Conservation (phyloP, 2,888 invertebrate species). For the Cotesia congregata region DNA sequence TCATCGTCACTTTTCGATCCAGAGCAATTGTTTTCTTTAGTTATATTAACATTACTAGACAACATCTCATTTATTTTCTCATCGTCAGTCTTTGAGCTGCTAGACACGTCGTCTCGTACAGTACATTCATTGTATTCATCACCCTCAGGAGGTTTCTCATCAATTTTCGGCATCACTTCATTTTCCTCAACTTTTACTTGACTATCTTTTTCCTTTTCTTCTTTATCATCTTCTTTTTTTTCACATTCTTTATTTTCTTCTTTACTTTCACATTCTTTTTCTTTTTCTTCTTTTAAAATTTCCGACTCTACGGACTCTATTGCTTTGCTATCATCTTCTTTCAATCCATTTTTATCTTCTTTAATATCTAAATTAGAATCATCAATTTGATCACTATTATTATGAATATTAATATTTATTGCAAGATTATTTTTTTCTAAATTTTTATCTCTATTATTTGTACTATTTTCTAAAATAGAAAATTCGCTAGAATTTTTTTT, state of each 20-base stretch:
- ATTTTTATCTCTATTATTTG: background rate
- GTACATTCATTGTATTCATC: constrained; percentile 32
- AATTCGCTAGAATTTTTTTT: constrained; percentile 6
- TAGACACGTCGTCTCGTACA: constrained; percentile 46
- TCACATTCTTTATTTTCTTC: too few relatives aligned
- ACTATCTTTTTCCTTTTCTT: background rate
- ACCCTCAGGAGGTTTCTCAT: constrained; percentile 27
- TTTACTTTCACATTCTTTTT: too few relatives aligned
- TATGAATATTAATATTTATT: background rate
- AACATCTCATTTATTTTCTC: constrained; percentile 59
- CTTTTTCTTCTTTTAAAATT: too few relatives aligned
- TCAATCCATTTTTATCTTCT: background rate
- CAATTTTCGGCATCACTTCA: constrained; percentile 8
- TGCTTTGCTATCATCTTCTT: background rate
- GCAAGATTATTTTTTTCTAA: background rate
- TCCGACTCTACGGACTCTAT: too few relatives aligned
- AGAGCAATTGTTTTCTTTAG: constrained; percentile 30
- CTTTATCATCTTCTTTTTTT: too few relatives aligned
- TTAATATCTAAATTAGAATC: background rate
- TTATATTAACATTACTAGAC: constrained; percentile 11
- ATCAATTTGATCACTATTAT: background rate
- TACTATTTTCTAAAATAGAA: background rate
- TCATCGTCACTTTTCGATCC: constrained; percentile 58
- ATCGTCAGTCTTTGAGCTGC: constrained; percentile 60
- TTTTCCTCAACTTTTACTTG: background rate